These are phyloP conservation scores for Osmerus mordax DNA, from an alignment of 2,113 vertebrate genomes.

Conservation along the genomic window DNA sequence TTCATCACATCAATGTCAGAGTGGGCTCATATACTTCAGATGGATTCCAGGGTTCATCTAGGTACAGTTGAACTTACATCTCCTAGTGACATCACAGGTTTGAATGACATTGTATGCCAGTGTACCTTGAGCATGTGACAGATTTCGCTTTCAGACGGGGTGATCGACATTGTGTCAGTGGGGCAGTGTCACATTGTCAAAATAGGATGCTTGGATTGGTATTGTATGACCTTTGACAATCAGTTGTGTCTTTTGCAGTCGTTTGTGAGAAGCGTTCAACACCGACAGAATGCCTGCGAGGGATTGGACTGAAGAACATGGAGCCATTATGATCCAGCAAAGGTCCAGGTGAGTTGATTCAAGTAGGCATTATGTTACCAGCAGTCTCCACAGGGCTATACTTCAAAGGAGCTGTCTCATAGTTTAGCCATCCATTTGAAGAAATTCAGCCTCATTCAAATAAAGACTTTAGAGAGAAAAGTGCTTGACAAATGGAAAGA, in stretches of 20 bases:
- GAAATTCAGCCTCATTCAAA: neutral
- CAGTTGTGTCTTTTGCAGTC: no score
- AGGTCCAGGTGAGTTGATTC: neutral
- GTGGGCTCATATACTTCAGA: neutral
- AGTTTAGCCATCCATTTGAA: neutral
- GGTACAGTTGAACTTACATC: neutral
- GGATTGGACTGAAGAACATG: neutral
- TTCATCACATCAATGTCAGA: constrained; percentile 14
- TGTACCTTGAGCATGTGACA: neutral
- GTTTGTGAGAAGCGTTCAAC: neutral
- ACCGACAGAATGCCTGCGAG: neutral
- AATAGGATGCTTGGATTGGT: no score
- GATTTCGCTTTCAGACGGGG: neutral
- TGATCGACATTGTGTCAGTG: neutral
- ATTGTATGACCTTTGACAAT: no score
- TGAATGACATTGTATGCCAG: neutral
- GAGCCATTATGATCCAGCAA: neutral
- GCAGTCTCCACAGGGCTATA: neutral
- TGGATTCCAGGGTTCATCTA: constrained; percentile 5
- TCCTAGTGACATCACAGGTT: constrained; percentile 6
- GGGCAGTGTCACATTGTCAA: neutral
- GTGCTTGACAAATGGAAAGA: neutral
- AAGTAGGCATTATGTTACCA: neutral
- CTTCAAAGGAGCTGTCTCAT: neutral
- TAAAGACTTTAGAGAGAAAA: neutral